Conservation (phyloP, 2,888 invertebrate species). For the Yponomeuta cagnagella region DNA sequence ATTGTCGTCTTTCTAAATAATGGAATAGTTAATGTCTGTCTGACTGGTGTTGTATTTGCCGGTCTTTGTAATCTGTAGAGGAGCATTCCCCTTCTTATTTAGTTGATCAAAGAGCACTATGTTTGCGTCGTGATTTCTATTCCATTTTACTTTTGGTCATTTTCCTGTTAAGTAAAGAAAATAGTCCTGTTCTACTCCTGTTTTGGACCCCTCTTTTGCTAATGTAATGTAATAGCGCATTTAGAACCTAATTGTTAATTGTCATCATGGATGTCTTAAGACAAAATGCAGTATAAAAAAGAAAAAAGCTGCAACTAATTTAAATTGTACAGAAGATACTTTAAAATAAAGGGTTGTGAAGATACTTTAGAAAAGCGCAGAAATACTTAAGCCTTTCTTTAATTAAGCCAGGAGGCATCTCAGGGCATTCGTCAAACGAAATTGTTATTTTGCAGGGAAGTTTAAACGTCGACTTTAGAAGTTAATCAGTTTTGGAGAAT, state of each 20-base stretch:
- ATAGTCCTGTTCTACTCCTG: not conserved
- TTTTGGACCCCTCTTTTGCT: not conserved
- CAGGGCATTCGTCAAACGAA: conserved; percentile 33
- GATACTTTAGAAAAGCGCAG: not conserved
- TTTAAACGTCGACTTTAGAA: conserved; percentile 30
- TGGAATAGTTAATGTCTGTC: conserved; percentile 7
- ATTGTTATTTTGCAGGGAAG: conserved; percentile 34
- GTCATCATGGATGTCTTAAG: not conserved
- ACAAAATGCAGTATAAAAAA: not conserved
- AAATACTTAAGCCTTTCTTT: conserved; percentile 25
- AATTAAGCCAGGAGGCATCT: conserved; percentile 28
- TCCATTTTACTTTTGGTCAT: not conserved
- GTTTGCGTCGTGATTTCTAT: not conserved
- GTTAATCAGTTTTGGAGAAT: conserved; percentile 39
- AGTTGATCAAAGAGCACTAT: conserved; percentile 7
- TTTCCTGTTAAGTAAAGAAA: not conserved
- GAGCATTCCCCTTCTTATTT: conserved; percentile 21
- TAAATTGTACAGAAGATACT: not conserved
- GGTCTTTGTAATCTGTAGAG: not conserved
- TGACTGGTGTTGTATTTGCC: conserved; percentile 6
- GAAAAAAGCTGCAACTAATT: not conserved
- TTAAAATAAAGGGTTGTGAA: not conserved
- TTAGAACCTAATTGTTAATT: not conserved
- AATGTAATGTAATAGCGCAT: not conserved
- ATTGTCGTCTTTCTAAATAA: conserved; percentile 14